These are phyloP conservation scores for Cephalopterus ornatus DNA, from an alignment of 2,113 vertebrate genomes.

Conservation along the genomic window DNA sequence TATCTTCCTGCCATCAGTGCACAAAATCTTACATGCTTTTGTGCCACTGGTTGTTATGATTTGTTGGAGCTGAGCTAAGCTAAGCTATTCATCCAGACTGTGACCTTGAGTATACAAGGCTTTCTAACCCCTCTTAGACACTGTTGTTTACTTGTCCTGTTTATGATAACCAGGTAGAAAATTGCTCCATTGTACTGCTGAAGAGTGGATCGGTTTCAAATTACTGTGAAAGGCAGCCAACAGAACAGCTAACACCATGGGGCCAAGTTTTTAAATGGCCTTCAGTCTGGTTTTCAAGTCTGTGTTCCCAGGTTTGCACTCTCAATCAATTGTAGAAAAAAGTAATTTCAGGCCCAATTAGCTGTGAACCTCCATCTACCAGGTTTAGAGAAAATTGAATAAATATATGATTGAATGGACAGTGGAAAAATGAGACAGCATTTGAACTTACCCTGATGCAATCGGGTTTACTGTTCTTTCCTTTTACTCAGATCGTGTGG, in stretches of 20 bases:
- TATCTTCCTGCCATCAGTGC: not conserved
- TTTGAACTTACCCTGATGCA: not conserved
- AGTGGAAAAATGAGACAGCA: not conserved
- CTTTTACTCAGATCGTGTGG: not conserved
- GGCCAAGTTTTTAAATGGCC: not conserved
- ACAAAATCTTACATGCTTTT: not conserved
- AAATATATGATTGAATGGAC: not conserved
- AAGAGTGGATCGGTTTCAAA: constrained; percentile 16
- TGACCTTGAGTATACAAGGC: constrained; percentile 6
- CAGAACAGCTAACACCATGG: constrained; percentile 3
- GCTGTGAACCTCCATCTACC: not conserved
- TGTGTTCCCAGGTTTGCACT: not conserved
- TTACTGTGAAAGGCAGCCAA: constrained; percentile 30
- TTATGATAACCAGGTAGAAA: constrained; percentile 47
- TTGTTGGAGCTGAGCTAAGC: not conserved
- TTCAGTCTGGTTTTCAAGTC: not conserved
- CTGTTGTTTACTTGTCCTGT: constrained; percentile 35
- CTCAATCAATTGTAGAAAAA: constrained; percentile 25
- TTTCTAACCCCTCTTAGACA: not conserved
- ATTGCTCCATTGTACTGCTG: constrained; percentile 25
- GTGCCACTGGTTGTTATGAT: not conserved
- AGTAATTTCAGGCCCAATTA: constrained; percentile 45
- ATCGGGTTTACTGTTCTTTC: not conserved
- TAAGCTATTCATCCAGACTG: not conserved
- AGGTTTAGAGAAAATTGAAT: not conserved